Conservation (phyloP, 2,888 invertebrate species). For the Trichogramma dendrolimi region DNA sequence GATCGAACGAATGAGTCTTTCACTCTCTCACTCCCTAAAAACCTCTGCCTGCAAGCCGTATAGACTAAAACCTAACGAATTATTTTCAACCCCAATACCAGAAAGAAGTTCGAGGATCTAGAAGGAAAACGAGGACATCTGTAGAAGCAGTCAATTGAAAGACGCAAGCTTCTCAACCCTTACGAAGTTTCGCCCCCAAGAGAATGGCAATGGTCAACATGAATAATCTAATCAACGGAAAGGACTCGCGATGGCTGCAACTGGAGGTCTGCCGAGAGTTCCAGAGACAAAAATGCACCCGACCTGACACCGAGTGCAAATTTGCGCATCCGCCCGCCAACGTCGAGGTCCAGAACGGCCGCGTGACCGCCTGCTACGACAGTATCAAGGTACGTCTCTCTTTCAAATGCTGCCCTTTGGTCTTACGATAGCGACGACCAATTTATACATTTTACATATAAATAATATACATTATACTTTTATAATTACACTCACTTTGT, state of each 20-base stretch:
- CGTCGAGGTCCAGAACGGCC: conserved; percentile 99
- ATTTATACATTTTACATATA: neutral
- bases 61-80: no score
- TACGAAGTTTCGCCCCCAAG: conserved; percentile 20
- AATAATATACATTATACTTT: no score
- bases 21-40: no score
- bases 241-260: conserved; percentile 99
- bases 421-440: neutral
- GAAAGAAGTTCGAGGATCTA: no score
- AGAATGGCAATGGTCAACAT: conserved; percentile 91
- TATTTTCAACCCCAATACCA: no score
- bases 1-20: no score
- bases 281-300: conserved; percentile 98
- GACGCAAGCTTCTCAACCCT: conserved; percentile 24
- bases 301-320: conserved; percentile 99
- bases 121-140: conserved; percentile 34
- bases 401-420: neutral
- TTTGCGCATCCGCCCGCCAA: conserved; percentile 99
- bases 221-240: conserved; percentile 95
- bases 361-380: conserved; percentile 99
- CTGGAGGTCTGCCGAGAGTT: conserved; percentile 99
- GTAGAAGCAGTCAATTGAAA: conserved; percentile 30
- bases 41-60: no score
- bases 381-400: conserved; percentile 91
- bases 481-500: no score